These are phyloP conservation scores for Caenorhabditis latens DNA, from an alignment of 1,140 invertebrate species.

Conservation along the genomic window DNA sequence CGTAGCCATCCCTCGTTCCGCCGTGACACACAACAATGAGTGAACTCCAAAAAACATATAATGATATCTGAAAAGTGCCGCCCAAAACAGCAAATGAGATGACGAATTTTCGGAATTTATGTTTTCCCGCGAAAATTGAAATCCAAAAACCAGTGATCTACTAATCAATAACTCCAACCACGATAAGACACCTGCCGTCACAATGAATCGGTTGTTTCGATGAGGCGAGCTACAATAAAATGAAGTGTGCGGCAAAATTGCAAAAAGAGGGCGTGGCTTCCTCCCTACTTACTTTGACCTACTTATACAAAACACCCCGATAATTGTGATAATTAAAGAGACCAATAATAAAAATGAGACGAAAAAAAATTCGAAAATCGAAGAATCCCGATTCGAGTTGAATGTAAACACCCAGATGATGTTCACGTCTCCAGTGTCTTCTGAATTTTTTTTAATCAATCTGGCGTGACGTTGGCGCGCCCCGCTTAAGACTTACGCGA, in stretches of 20 bases:
- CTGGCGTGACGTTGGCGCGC: no score
- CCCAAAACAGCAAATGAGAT: background rate
- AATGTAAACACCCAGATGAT: constrained; percentile 13
- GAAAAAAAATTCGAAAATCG: background rate
- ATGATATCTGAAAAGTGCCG: constrained; percentile 6
- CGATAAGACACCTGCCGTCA: background rate
- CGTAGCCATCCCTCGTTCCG: constrained; percentile 1
- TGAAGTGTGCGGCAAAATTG: background rate
- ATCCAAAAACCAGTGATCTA: background rate
- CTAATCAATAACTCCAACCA: constrained; percentile 25
- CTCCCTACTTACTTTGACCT: background rate
- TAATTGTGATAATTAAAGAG: background rate
- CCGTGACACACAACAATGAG: background rate
- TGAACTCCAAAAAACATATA: constrained; percentile 32
- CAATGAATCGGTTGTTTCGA: background rate
- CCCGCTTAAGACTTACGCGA: background rate
- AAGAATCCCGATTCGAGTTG: constrained; percentile 6
- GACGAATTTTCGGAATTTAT: background rate
- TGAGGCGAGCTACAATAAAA: background rate
- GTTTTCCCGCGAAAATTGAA: background rate
- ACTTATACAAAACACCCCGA: background rate
- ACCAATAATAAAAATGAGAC: background rate
- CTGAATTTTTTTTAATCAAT: background rate
- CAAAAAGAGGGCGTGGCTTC: no score
- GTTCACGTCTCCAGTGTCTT: constrained; percentile 1